Percentiles rank a stretch among this genome's conserved stretches.
Conservation (phyloP, 1,140 invertebrate genomes). For the Sarcophaga bullata region DNA sequence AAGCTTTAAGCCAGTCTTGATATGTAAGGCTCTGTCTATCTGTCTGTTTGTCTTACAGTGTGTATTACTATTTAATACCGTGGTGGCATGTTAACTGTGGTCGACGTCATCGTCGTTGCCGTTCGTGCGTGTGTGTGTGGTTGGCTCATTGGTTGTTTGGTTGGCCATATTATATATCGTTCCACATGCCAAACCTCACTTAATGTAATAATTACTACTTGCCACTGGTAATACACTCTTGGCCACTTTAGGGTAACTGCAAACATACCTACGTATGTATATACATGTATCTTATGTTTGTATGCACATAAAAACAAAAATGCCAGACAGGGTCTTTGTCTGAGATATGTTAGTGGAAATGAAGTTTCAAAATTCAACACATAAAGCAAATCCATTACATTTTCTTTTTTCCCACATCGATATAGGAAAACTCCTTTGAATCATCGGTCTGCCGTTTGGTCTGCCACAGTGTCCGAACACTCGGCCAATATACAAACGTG, state of each 20-base stretch:
- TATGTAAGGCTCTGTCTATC: background rate
- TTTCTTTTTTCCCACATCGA: background rate
- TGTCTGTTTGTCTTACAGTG: too few species aligned
- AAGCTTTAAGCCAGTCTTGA: background rate
- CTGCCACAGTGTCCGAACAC: too few species aligned
- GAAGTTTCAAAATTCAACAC: background rate
- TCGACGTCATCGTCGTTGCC: constrained; percentile 3
- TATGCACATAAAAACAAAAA: background rate
- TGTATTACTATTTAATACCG: too few species aligned
- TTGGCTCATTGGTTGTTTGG: constrained; percentile 47
- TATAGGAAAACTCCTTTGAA: background rate
- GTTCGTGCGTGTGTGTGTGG: constrained; percentile 19
- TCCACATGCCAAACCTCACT: constrained; percentile 45
- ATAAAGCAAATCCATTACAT: too few species aligned
- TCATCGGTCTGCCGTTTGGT: too few species aligned
- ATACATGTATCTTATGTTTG: background rate
- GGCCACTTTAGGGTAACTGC: constrained; percentile 14
- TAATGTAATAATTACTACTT: constrained; percentile 66
- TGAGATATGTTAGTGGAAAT: background rate
- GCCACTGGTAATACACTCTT: constrained; percentile 53
- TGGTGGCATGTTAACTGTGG: constrained; percentile 26
- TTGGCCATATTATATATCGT: constrained; percentile 58
- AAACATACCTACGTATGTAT: too few species aligned
- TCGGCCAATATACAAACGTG: too few species aligned
- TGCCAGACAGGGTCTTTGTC: background rate